Percentiles rank a stretch among this genome's conserved stretches.
phyloP scores from a whole-genome alignment of 2,113 vertebrate species.

The Oncorhynchus keta region DNA sequence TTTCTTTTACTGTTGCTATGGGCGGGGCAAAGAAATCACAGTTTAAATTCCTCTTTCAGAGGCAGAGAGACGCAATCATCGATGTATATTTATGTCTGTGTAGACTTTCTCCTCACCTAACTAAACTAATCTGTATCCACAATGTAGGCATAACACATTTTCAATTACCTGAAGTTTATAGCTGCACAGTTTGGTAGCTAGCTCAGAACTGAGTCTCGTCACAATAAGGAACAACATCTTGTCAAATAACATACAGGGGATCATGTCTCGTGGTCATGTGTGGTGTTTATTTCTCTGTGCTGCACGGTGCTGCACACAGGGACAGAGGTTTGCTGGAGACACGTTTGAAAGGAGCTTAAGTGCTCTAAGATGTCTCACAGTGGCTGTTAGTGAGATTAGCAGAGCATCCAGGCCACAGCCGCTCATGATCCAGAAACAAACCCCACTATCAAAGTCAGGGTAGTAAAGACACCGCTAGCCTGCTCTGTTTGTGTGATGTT shows the following conservation, averaged over 20 bases:
- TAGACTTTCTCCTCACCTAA: not conserved
- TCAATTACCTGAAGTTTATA: no score
- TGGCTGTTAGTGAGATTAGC: constrained; percentile 70
- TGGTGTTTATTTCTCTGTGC: constrained; percentile 3
- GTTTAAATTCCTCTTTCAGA: not conserved
- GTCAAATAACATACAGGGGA: not conserved
- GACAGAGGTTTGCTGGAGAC: constrained; percentile 59
- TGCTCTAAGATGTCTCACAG: constrained; percentile 65
- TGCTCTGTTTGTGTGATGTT: no score
- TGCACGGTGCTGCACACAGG: constrained; percentile 29
- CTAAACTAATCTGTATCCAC: not conserved
- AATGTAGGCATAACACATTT: no score
- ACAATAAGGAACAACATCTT: no score
- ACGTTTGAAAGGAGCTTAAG: constrained; percentile 70
- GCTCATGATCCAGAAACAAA: constrained; percentile 74
- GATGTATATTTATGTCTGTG: not conserved
- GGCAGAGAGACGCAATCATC: not conserved
- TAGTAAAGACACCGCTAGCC: constrained; percentile 64
- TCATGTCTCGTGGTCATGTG: not conserved
- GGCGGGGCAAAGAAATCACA: not conserved
- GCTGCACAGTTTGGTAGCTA: no score
- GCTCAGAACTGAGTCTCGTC: no score
- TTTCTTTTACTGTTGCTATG: not conserved
- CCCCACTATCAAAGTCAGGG: constrained; percentile 75
- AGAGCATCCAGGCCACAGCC: constrained; percentile 56